Evolutionary conservation across 2,797 vertebrate genomes (phyloP), one percentile per base, ranked within the genome.

Genomic region (Rhinophrynus dorsalis): DNA sequence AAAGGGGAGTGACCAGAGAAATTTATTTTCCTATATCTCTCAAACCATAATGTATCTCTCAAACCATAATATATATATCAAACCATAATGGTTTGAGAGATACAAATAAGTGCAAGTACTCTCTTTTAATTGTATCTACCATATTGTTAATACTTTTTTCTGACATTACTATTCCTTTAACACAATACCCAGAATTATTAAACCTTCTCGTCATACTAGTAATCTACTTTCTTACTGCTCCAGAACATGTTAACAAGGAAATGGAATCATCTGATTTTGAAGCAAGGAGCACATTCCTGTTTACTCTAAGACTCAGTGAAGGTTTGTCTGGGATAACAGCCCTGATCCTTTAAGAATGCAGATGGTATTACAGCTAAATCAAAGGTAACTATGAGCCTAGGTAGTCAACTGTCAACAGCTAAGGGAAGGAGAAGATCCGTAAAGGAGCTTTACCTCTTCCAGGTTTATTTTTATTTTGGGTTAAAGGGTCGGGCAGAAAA

Each of bases 341-440:
- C 76, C 80, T 78, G 85, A 83, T 74, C 77, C 67, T 75, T 81
- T 80, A 77, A 85, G 82, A 77, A 81, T 57, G 0, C 64, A 77
- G 85, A 77, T 84, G 84, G 85, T 80, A 64, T 89, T 85, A 82
- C 74, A 24, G 77, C 76, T 33, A 82, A 89, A 90, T 91, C 88
- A 91, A 90, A 92, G 90, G 86, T 83, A 81, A 77, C 81, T 42
- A 4, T 55, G 78, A 77, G 70, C 79, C 76, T 82, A 81, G 85
- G 84, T 86, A 86, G 84, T 78, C 29, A 83, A 83, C 88, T 92
- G 88, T 92, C 90, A 90, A 83, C 89, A 90, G 82, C 83, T 82
- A 74, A 56, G 80, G 78, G 76, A 86, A 82, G 83, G 67, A 85
- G 74, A 21, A 59, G 10, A 63, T 61, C 77, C 59, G 33, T 69